Evolutionary conservation across 2,888 invertebrate genomes (phyloP).

Genomic region (Oconnorella tubifera): DNA sequence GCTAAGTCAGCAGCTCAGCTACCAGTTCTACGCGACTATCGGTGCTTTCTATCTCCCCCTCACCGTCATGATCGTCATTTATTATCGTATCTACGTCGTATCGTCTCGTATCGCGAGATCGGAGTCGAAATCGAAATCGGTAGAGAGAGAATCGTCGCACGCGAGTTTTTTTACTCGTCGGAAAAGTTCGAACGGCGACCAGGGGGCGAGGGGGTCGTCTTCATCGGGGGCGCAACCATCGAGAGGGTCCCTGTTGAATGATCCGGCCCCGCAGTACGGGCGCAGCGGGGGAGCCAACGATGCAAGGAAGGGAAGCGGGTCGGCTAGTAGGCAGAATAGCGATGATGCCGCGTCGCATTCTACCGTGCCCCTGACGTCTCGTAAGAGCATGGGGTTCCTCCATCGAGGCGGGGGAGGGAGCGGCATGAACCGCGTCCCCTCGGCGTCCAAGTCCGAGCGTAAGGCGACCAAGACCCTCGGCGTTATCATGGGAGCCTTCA

Average conservation of each 20-base stretch:
- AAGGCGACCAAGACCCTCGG: conserved; percentile 93
- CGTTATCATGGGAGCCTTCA: conserved; percentile 92
- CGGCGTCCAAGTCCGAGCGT: conserved; percentile 62
- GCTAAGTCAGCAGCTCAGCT: conserved; percentile 89
- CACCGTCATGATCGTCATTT: conserved; percentile 92
- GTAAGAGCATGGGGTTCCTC: conserved; percentile 13
- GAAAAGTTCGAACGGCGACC: conserved; percentile 6
- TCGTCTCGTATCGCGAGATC: conserved; percentile 46
- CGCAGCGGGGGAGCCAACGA: background rate
- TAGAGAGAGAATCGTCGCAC: conserved; percentile 8
- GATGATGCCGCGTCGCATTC: conserved; percentile 8
- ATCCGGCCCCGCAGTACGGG: background rate
- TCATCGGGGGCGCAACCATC: background rate
- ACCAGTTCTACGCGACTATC: conserved; percentile 86
- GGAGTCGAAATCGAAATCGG: conserved; percentile 45
- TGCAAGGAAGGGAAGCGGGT: background rate
- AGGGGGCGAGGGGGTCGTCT: background rate
- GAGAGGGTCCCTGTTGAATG: background rate
- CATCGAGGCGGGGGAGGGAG: conserved; percentile 4
- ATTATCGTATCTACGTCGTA: conserved; percentile 73
- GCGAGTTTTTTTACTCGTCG: conserved; percentile 1
- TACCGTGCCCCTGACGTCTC: conserved; percentile 52
- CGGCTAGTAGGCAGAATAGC: conserved; percentile 9
- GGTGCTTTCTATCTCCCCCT: conserved; percentile 91
- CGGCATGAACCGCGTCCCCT: conserved; percentile 12